phyloP scores from a whole-genome alignment of 2,113 vertebrate genomes.

The Oreochromis spilurus region DNA sequence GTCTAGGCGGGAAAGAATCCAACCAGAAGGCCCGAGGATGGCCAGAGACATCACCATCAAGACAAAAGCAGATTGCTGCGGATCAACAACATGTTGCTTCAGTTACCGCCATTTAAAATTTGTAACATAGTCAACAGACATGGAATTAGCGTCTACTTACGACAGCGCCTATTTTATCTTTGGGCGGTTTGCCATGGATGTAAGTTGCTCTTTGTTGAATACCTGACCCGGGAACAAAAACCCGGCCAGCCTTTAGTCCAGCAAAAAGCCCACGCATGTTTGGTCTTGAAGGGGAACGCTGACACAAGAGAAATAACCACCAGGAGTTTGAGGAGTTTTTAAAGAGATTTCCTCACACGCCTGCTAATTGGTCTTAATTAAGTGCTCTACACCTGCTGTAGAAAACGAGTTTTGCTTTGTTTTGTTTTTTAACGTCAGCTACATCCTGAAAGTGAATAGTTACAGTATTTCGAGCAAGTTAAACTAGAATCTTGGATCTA shows the following conservation, averaged over 20 bases:
- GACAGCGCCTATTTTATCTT: background rate
- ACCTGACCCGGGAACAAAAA: background rate
- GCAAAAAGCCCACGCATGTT: background rate
- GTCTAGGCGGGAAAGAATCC: slow-evolving; percentile 37
- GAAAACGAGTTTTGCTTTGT: background rate
- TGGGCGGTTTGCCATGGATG: background rate
- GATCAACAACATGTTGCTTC: too few species aligned
- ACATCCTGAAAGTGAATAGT: background rate
- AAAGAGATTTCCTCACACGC: background rate
- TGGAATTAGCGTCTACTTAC: background rate
- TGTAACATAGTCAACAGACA: background rate
- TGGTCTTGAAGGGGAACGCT: background rate
- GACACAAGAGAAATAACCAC: background rate
- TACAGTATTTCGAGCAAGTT: background rate
- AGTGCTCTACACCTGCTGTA: background rate
- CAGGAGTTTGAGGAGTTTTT: background rate
- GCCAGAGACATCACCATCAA: background rate
- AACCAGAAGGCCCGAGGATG: slow-evolving; percentile 45
- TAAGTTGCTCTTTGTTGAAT: slow-evolving; percentile 5
- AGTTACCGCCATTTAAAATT: background rate
- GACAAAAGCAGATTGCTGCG: slow-evolving; percentile 36
- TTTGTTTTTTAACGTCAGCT: background rate
- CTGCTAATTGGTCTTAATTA: background rate
- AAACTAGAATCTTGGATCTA: background rate
- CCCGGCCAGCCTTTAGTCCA: background rate